These are phyloP conservation scores for Gymnoscopelus microlampas DNA, from an alignment of 2,797 vertebrate species.

Conservation along the genomic window DNA sequence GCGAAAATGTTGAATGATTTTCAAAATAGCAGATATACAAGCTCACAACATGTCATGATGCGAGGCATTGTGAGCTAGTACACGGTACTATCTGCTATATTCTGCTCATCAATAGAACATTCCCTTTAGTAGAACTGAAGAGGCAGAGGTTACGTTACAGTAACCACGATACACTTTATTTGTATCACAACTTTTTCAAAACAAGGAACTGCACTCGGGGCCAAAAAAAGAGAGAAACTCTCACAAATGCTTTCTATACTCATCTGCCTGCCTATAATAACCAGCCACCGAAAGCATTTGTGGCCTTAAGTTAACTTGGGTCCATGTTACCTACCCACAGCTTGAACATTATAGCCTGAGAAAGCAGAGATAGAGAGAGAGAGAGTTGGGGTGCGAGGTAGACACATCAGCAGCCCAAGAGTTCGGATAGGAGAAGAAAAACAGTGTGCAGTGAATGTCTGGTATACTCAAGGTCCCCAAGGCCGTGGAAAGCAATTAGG, in stretches of 20 bases:
- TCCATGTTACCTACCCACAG: constrained; percentile 80
- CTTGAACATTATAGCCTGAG: constrained; percentile 79
- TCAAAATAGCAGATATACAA: too few species aligned
- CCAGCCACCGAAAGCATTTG: constrained; percentile 71
- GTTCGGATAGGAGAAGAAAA: constrained; percentile 34
- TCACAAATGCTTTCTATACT: constrained; percentile 74
- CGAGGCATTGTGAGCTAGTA: too few species aligned
- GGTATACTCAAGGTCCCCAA: neutral
- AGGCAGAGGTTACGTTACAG: too few species aligned
- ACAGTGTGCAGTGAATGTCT: constrained; percentile 20
- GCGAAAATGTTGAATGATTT: too few species aligned
- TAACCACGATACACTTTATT: too few species aligned
- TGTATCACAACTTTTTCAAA: too few species aligned
- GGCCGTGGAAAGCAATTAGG: neutral
- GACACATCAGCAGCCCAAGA: constrained; percentile 67
- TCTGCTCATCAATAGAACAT: too few species aligned
- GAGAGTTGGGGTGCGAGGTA: constrained; percentile 12
- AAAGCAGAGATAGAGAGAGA: constrained; percentile 46
- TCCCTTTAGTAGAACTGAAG: too few species aligned
- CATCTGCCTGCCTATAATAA: constrained; percentile 17
- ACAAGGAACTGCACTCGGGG: constrained; percentile 26
- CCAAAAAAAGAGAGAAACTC: constrained; percentile 25
- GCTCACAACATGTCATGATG: too few species aligned
- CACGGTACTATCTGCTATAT: too few species aligned
- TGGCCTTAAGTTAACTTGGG: constrained; percentile 12